Evolutionary conservation across 2,888 invertebrate species (phyloP), one percentile per base, ranked within the genome.

Genomic region (Phyllotreta striolata): DNA sequence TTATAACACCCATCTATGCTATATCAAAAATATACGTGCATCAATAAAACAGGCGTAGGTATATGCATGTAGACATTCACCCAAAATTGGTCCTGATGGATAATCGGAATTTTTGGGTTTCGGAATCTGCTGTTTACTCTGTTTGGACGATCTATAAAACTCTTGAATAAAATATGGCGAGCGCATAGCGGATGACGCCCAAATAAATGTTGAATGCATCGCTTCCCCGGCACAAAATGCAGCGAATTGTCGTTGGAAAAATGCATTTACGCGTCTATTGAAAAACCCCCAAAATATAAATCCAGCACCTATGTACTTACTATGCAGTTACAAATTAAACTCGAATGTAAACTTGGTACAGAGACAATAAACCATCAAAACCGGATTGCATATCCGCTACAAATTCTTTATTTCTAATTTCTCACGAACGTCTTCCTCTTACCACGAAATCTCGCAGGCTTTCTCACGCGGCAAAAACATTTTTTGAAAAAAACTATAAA

Each of bases 131-230:
- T 24, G 4, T 24, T 24, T 24, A 24, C 34, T 35, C 44, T 51
- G 37, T 9, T 13, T 55, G 62, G 61, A 34, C 40, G 10, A 55
- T 12, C 9, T n/a, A 9, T 40, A 43, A 51, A 44, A 47, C 58
- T 62, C 51, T 65, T 65, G 56, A 62, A 65, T 65, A 62, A 65
- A 65, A 58, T 62, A 65, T 62, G n/a, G 35, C 57, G 37, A 34
- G 47, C 57, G 35, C 46, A 37, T 46, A 52, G 37, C 34, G 57
- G 34, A 46, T 58, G 63, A 58, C 52, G 58, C 58, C 54, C 40
- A 66, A 65, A 67, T 65, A 63, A 65, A 64, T 63, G 63, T 52
- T n/a, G 52, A 62, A 64, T 67, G 57, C 51, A 64, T 67, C 64
- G 57, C 57, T 60, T 61, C 46, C 62, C 46, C 41, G 43, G 35